Conservation (phyloP, 1,140 invertebrate genomes). For the Anastrepha ludens region DNA sequence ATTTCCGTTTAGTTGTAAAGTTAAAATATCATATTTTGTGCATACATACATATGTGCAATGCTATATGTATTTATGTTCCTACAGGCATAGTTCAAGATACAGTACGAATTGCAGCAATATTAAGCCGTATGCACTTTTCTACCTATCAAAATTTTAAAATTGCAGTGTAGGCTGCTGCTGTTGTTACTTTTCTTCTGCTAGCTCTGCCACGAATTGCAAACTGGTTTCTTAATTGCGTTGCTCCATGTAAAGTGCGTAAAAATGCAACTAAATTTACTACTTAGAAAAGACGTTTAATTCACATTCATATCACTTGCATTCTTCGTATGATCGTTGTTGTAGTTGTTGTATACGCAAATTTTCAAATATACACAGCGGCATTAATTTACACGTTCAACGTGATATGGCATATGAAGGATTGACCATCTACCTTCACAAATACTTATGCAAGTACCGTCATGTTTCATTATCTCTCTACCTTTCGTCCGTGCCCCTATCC, state of each 20-base stretch:
- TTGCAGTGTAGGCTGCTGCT: too few relatives aligned
- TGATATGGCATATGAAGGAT: neutral
- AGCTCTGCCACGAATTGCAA: neutral
- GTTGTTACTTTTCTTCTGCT: too few relatives aligned
- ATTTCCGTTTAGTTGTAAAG: too few relatives aligned
- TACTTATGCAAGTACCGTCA: too few relatives aligned
- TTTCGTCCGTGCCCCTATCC: too few relatives aligned
- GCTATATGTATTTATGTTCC: neutral
- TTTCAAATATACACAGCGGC: slow-evolving; percentile 13
- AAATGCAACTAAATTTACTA: neutral
- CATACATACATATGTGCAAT: neutral
- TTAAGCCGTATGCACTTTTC: too few relatives aligned
- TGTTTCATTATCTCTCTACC: too few relatives aligned
- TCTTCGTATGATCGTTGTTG: neutral
- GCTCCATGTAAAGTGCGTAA: neutral
- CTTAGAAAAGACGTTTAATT: neutral
- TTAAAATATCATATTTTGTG: neutral
- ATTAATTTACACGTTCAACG: neutral
- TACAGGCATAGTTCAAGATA: too few relatives aligned
- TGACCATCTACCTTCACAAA: too few relatives aligned
- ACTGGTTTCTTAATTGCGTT: neutral
- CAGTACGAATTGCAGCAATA: too few relatives aligned
- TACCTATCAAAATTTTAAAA: too few relatives aligned
- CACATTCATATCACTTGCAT: neutral
- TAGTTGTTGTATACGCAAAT: neutral